Conservation (phyloP, 2,888 invertebrate species). For the Caenorhabditis sulstoni region DNA sequence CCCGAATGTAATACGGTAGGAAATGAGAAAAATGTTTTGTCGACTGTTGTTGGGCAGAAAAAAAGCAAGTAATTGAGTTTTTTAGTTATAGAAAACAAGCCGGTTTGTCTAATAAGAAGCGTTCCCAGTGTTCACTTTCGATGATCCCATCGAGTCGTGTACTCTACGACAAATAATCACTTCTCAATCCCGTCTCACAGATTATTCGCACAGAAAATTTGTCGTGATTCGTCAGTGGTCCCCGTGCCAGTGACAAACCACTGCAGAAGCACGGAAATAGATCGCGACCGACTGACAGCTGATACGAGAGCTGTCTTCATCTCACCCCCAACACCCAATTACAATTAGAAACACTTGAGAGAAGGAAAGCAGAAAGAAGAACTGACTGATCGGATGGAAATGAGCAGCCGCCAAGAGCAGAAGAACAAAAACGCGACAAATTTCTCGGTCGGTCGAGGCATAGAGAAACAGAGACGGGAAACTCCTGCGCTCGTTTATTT, state of each 20-base stretch:
- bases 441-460: constrained; percentile 44
- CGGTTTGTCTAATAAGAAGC: too few species aligned
- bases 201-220: background rate
- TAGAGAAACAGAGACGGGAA: constrained; percentile 32
- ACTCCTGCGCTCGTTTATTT: constrained; percentile 4
- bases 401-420: constrained; percentile 51
- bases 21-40: background rate
- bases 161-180: too few species aligned
- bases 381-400: constrained; percentile 57
- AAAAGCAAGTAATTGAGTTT: background rate
- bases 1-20: constrained; percentile 1
- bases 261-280: constrained; percentile 42
- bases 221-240: constrained; percentile 15
- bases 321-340: constrained; percentile 51
- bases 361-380: constrained; percentile 18
- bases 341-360: constrained; percentile 57
- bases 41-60: too few species aligned
- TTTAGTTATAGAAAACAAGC: too few species aligned
- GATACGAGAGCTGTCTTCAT: constrained; percentile 18
- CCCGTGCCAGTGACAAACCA: constrained; percentile 30
- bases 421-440: constrained; percentile 57
- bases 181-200: too few species aligned
- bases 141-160: too few species aligned
- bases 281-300: constrained; percentile 39
- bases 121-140: too few species aligned